Evolutionary conservation across 2,888 invertebrate species (phyloP).

Genomic region (Falcaria lacertinaria): DNA sequence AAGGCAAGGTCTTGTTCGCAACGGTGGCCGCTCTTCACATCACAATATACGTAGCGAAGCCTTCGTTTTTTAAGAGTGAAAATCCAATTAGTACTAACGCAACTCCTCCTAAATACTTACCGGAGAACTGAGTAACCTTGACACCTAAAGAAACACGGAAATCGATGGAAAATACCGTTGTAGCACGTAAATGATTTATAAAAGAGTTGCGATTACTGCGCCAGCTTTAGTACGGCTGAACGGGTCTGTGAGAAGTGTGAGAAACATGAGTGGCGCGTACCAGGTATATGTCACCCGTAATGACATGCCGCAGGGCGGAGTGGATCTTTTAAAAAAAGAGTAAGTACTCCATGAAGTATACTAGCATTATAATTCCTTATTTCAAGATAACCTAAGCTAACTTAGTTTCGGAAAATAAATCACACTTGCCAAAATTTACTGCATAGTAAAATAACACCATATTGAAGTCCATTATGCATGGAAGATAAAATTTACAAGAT

Average conservation of each 20-base stretch:
- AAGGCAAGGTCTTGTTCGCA: constrained; percentile 60
- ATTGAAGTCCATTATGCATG: too few species aligned
- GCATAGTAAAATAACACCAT: too few species aligned
- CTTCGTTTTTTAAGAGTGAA: constrained; percentile 63
- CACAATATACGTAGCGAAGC: constrained; percentile 63
- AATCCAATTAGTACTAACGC: constrained; percentile 30
- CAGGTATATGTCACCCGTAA: constrained; percentile 83
- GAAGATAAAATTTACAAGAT: too few species aligned
- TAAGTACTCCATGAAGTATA: constrained; percentile 56
- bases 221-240: constrained; percentile 30
- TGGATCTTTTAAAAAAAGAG: constrained; percentile 80
- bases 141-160: constrained; percentile 30
- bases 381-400: too few species aligned
- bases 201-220: constrained; percentile 26
- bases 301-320: constrained; percentile 81
- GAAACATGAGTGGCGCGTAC: constrained; percentile 64
- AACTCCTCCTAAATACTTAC: constrained; percentile 59
- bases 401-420: too few species aligned
- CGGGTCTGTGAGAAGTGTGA: constrained; percentile 35
- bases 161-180: constrained; percentile 15
- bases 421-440: too few species aligned
- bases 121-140: constrained; percentile 50
- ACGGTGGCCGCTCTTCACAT: constrained; percentile 62
- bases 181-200: constrained; percentile 54
- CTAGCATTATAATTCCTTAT: constrained; percentile 6